A percentile compares a stretch with the other conserved stretches of the same genome.
phyloP scores from a whole-genome alignment of 2,113 vertebrate species.

The Pteropus alecto region DNA sequence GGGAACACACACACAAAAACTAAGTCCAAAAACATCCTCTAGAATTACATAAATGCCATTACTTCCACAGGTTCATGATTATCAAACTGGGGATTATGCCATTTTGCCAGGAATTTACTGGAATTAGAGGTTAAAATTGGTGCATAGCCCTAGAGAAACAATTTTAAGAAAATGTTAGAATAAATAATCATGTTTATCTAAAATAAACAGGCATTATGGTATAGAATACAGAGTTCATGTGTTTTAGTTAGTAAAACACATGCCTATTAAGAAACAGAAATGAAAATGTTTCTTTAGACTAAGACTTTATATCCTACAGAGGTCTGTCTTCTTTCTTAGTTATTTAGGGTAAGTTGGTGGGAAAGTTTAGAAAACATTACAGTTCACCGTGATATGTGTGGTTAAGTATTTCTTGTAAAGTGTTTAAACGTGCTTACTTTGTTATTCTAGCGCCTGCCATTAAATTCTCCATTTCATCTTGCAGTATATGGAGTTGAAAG shows the following conservation, averaged over 20 bases:
- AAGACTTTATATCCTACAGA: neutral
- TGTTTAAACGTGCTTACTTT: conserved; percentile 54
- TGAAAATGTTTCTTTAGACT: conserved; percentile 14
- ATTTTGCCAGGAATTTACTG: neutral
- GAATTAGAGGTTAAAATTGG: neutral
- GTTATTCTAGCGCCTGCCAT: conserved; percentile 59
- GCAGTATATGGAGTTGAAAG: conserved; percentile 62
- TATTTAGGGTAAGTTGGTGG: conserved; percentile 8
- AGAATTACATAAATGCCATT: neutral
- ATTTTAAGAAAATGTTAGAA: conserved; percentile 1
- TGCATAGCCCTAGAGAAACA: neutral
- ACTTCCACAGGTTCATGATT: neutral
- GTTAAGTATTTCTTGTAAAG: conserved; percentile 69
- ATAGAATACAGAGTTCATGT: neutral
- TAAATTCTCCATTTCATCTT: conserved; percentile 56
- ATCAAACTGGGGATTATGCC: neutral
- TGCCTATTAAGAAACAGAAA: conserved; percentile 16
- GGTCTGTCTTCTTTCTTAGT: conserved; percentile 15
- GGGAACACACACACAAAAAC: neutral
- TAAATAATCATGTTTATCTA: conserved; percentile 25
- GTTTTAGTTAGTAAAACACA: conserved; percentile 52
- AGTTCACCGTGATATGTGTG: conserved; percentile 50
- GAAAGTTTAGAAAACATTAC: conserved; percentile 57
- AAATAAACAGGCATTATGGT: neutral
- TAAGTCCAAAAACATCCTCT: neutral